A percentile compares a stretch with the other conserved stretches of the same genome.
phyloP scores from a whole-genome alignment of 2,888 invertebrate genomes.

The Andrena minutula region DNA sequence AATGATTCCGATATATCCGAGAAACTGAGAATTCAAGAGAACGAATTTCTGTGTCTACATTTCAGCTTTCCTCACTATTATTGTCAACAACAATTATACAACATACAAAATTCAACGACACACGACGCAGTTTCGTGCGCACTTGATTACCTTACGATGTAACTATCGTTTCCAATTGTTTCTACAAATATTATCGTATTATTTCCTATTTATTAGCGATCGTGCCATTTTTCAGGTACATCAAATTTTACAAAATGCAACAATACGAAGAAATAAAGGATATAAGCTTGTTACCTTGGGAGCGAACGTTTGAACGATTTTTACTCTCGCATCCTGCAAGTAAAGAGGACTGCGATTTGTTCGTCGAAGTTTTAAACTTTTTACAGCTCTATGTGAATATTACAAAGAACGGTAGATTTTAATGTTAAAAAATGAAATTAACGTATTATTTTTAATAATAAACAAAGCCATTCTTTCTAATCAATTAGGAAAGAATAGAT shows the following conservation, averaged over 20 bases:
- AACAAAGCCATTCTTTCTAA: neutral
- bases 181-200: neutral
- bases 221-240: constrained; percentile 83
- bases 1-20: constrained; percentile 71
- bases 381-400: constrained; percentile 80
- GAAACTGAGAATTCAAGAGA: constrained; percentile 76
- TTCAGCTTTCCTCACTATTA: constrained; percentile 86
- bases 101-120: constrained; percentile 88
- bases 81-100: constrained; percentile 86
- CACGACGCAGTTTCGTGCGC: constrained; percentile 87
- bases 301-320: constrained; percentile 87
- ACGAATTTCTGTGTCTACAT: constrained; percentile 86
- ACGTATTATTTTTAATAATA: neutral
- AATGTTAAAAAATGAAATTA: neutral
- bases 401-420: constrained; percentile 75
- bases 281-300: constrained; percentile 88
- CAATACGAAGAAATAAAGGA: constrained; percentile 78
- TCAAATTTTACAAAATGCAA: constrained; percentile 83
- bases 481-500: constrained; percentile 66
- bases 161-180: constrained; percentile 66
- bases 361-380: constrained; percentile 86
- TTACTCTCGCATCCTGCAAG: constrained; percentile 88
- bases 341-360: constrained; percentile 87
- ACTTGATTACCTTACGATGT: constrained; percentile 87
- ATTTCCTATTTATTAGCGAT: neutral